Evolutionary conservation across 2,113 vertebrate genomes (phyloP), one percentile per base, ranked within the genome.

Genomic region (Zootoca vivipara): DNA sequence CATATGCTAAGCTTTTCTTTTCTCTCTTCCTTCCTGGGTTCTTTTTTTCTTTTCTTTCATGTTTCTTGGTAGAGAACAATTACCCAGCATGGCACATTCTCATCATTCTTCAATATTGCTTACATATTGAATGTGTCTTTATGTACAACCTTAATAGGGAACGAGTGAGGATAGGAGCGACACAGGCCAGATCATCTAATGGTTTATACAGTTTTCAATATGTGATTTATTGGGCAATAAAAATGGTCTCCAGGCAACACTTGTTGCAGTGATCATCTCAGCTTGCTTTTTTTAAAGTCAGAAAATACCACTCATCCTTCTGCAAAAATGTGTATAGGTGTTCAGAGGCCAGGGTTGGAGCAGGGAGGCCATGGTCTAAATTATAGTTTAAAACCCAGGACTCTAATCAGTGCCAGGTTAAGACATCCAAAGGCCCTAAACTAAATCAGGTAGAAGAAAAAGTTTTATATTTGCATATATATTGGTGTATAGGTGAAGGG

Each of bases 171-270:
- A 52, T 4, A 38, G 33, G 72, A 62, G 38, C 10, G 12, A 78
- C 35, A 79, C 52, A n/a, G 75, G 12, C 35, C 35, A 46, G 7
- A n/a, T 42, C 64, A 73, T 12, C 3, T 40, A 69, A 38, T n/a
- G 64, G 15, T 72, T 81, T 40, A 72, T 38, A 33, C 10, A 18
- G 46, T 70, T 79, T 20, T 38, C 65, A 62, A 78, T 10, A 24
- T 52, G 42, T 80, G 87, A 79, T 85, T 85, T 72, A 85, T 42
- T n/a, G 20, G 22, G 10, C 20, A 89, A 85, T 89, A 79, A 89
- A 72, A 42, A 12, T 78, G 8, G 38, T 15, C 64, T 80, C 28
- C 82, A 85, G 64, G 33, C 13, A 69, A 26, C 20, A 8, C n/a
- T 46, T 67, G 38, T n/a, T 46, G 4, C 38, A 78, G 77, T 70